These are phyloP conservation scores for Leptonema lineaticorne DNA, from an alignment of 1,140 invertebrate genomes.

Conservation along the genomic window DNA sequence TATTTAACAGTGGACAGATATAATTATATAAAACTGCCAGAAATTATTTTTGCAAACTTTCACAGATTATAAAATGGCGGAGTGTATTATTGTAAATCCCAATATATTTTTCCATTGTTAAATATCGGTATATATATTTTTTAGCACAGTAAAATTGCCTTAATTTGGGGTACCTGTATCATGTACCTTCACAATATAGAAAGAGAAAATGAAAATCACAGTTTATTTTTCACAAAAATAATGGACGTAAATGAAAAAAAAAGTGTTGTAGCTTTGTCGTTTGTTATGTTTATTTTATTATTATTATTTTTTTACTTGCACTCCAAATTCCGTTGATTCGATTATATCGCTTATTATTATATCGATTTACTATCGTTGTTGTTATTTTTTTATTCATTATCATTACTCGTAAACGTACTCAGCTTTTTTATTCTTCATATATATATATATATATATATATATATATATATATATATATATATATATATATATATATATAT, in stretches of 20 bases:
- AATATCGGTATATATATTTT: conserved; percentile 36
- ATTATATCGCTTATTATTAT: too few species aligned
- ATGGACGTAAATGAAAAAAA: too few species aligned
- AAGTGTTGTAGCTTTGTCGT: conserved; percentile 41
- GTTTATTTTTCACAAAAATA: conserved; percentile 41
- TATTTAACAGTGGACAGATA: conserved; percentile 25
- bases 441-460: too few species aligned
- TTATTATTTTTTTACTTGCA: too few species aligned
- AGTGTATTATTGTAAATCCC: not conserved
- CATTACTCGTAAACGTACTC: too few species aligned
- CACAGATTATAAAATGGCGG: not conserved
- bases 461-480: too few species aligned
- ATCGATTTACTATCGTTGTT: too few species aligned
- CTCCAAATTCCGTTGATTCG: too few species aligned
- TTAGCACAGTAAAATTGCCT: conserved; percentile 41
- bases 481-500: too few species aligned
- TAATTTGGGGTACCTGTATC: conserved; percentile 41
- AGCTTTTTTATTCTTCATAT: too few species aligned
- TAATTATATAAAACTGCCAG: not conserved
- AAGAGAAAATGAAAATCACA: conserved; percentile 39
- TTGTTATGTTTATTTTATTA: conserved; percentile 36
- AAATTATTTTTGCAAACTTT: conserved; percentile 9
- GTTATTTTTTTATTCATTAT: too few species aligned
- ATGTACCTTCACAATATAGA: conserved; percentile 41
- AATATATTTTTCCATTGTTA: conserved; percentile 23